Base-by-base conservation (phyloP, 37 sponge, comb jelly and placozoan genomes). In the Spongia lamella region DNA sequence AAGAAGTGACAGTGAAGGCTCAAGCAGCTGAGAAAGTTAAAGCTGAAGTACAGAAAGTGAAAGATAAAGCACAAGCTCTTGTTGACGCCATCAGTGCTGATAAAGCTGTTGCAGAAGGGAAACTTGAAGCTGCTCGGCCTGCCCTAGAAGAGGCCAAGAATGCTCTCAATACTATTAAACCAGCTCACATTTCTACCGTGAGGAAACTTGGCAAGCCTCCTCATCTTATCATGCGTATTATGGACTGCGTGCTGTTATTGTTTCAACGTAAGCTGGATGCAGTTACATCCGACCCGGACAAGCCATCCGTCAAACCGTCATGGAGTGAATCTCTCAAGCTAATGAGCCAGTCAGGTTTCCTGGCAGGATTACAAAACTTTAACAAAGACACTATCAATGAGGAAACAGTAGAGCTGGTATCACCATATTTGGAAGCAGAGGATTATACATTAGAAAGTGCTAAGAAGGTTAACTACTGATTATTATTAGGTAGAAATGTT, bases 171-270 rank as follows among this genome's bases (percentile, higher is more conserved):
- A 98, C 99, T 29, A 95, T 98, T 89, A 95, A 98, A 63, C 82
- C 99, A 37, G 84, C 81, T 15, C 88, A 98, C 66, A 98, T 98
- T 65, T 79, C 99, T 35, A 98, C 99, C 51, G 99, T 98, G 11
- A 79, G 99, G 16, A 95, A 96, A 70, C 84, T 98, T 39, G 96
- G 86, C 31, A 98, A 95, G 63, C 99, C 99, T 3, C 99, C 99
- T 32, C 99, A 98, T 66, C 87, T 98, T 53, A 98, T 98, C 76
- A 98, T 98, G 99, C 74, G 99, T 19, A 98, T 98, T 73, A 98
- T 98, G 99, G 99, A 98, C 82, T 92, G 88, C 54, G 96, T 95
- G 38, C 70, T 98, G 59, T 81, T 98, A 24, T 85, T 98, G 31
- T 96, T 98, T 70, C 89, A 88, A 53, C 74, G 82, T 47, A 74